phyloP scores from a whole-genome alignment of 2,113 vertebrate species.

The Plecturocebus donacophilus region DNA sequence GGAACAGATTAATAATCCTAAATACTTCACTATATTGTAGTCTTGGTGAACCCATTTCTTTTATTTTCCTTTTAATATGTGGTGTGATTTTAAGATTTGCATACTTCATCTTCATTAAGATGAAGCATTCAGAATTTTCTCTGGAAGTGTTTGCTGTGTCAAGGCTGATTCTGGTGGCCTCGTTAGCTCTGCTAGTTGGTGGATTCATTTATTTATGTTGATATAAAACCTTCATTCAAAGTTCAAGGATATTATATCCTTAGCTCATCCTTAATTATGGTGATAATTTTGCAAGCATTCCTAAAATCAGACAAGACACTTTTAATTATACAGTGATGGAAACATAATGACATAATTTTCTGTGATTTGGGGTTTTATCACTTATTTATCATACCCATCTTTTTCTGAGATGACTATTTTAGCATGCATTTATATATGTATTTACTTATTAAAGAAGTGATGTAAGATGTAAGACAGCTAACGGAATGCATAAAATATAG shows the following conservation, averaged over 20 bases:
- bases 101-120: neutral
- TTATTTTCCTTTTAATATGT: neutral
- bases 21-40: neutral
- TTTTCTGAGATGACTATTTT: constrained; percentile 20
- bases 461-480: neutral
- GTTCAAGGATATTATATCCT: neutral
- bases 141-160: neutral
- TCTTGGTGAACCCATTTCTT: neutral
- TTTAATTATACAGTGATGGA: constrained; percentile 55
- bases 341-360: constrained; percentile 56
- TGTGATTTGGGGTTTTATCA: constrained; percentile 46
- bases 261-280: constrained; percentile 21
- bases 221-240: constrained; percentile 10
- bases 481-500: neutral
- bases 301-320: constrained; percentile 17
- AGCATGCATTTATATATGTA: neutral
- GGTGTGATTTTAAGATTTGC: neutral
- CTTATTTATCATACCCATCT: neutral
- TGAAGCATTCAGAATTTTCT: neutral
- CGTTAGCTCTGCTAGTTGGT: constrained; percentile 3
- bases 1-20: neutral
- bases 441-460: neutral
- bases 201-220: constrained; percentile 46
- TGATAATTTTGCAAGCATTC: constrained; percentile 49
- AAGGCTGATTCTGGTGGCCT: neutral